Evolutionary conservation across 2,888 invertebrate species (phyloP).

Genomic region (Bombylius major): DNA sequence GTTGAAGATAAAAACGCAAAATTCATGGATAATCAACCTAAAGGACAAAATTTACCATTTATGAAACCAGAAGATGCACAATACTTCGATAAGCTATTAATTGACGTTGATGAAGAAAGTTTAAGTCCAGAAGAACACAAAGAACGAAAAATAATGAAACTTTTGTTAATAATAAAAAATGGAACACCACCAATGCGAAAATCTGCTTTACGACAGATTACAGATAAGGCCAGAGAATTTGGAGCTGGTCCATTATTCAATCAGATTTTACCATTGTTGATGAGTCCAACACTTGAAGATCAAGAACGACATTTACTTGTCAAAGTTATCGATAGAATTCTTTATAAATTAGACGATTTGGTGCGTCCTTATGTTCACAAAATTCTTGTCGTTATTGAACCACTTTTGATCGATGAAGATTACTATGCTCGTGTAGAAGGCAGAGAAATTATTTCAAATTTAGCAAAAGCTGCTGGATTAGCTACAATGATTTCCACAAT

Average conservation of each 20-base stretch:
- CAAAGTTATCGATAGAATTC: constrained; percentile 95
- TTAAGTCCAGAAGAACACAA: constrained; percentile 94
- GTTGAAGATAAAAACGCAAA: constrained; percentile 78
- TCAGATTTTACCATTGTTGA: constrained; percentile 96
- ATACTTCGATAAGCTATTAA: constrained; percentile 95
- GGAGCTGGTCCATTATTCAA: constrained; percentile 98
- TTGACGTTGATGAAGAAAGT: constrained; percentile 95
- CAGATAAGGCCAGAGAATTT: constrained; percentile 96
- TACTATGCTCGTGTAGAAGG: constrained; percentile 99
- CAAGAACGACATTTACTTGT: constrained; percentile 97
- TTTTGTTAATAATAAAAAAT: constrained; percentile 96
- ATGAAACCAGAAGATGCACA: constrained; percentile 99
- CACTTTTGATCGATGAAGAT: constrained; percentile 96
- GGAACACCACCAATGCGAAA: constrained; percentile 99
- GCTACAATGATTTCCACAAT: constrained; percentile 99
- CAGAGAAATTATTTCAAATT: constrained; percentile 95
- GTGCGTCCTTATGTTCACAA: constrained; percentile 99
- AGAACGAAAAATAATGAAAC: constrained; percentile 98
- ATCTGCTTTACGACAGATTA: constrained; percentile 92
- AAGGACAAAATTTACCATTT: constrained; percentile 88
- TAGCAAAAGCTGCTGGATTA: constrained; percentile 97
- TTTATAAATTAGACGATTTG: constrained; percentile 96
- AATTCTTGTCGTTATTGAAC: constrained; percentile 98
- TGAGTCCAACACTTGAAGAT: constrained; percentile 99
- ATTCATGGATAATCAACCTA: constrained; percentile 91